Evolutionary conservation across 2,888 invertebrate genomes (phyloP).

Genomic region (Agriotes lineatus): DNA sequence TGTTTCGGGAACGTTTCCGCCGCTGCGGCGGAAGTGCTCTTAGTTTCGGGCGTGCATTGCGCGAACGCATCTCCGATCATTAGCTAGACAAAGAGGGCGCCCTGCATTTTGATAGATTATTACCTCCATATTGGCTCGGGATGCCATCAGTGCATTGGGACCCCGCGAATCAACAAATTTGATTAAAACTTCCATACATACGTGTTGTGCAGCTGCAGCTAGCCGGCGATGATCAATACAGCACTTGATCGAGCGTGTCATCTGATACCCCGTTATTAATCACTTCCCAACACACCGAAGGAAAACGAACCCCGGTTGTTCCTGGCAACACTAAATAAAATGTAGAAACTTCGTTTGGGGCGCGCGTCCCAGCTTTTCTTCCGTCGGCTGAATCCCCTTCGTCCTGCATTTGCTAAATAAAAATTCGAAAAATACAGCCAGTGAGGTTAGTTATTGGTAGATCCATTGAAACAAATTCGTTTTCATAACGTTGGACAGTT

Average conservation of each 20-base stretch:
- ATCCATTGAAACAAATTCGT: too few species aligned
- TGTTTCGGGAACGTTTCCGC: conserved; percentile 28
- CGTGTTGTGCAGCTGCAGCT: conserved; percentile 25
- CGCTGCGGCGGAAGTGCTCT: conserved; percentile 8
- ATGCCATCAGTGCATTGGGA: conserved; percentile 53
- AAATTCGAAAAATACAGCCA: too few species aligned
- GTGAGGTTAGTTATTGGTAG: too few species aligned
- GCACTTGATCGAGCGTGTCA: conserved; percentile 24
- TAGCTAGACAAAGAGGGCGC: too few species aligned
- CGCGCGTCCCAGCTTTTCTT: too few species aligned
- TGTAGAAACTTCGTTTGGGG: too few species aligned
- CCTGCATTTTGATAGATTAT: conserved; percentile 48
- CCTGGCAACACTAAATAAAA: too few species aligned
- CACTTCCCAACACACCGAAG: neutral
- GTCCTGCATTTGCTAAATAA: too few species aligned
- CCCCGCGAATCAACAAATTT: conserved; percentile 37
- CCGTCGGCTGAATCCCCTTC: too few species aligned
- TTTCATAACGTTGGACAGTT: too few species aligned
- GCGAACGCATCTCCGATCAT: too few species aligned
- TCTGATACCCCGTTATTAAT: conserved; percentile 23
- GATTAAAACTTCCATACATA: conserved; percentile 39
- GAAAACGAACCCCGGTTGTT: too few species aligned
- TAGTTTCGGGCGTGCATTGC: conserved; percentile 3
- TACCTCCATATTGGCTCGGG: conserved; percentile 48
- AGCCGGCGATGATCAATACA: conserved; percentile 25